Evolutionary conservation across 2,113 vertebrate species (phyloP).

Genomic region (Istiophorus platypterus): DNA sequence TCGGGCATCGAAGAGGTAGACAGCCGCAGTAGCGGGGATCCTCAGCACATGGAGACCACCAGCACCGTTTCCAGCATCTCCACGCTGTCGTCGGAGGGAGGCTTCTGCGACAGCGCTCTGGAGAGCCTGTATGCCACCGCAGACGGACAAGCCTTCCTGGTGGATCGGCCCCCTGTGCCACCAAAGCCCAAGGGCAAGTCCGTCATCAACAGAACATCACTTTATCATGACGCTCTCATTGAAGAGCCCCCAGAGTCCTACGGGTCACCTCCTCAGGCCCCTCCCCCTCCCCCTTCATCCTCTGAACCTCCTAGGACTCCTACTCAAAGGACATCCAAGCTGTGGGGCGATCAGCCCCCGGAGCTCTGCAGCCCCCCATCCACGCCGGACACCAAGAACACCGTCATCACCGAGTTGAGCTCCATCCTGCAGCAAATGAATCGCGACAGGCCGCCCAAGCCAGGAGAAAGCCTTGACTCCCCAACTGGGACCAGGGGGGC

Average conservation of each 20-base stretch:
- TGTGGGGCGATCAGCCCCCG: constrained; percentile 90
- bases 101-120: constrained; percentile 86
- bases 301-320: constrained; percentile 86
- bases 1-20: constrained; percentile 96
- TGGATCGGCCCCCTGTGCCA: constrained; percentile 96
- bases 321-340: constrained; percentile 93
- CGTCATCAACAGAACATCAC: constrained; percentile 91
- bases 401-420: constrained; percentile 96
- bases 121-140: constrained; percentile 95
- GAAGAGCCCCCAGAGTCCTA: constrained; percentile 92
- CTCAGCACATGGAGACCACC: constrained; percentile 94
- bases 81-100: constrained; percentile 96
- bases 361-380: constrained; percentile 90
- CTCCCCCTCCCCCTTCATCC: constrained; percentile 87
- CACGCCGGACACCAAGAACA: constrained; percentile 93
- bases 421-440: constrained; percentile 98
- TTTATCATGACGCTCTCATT: constrained; percentile 91
- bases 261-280: constrained; percentile 88
- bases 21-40: constrained; percentile 94
- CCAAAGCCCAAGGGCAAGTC: constrained; percentile 98
- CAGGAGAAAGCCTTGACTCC: constrained; percentile 90
- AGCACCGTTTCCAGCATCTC: constrained; percentile 99
- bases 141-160: constrained; percentile 93
- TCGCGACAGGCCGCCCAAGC: constrained; percentile 91
- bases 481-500: constrained; percentile 87